Base-by-base conservation (phyloP, 2,113 vertebrate species). In the Abramis brama region DNA sequence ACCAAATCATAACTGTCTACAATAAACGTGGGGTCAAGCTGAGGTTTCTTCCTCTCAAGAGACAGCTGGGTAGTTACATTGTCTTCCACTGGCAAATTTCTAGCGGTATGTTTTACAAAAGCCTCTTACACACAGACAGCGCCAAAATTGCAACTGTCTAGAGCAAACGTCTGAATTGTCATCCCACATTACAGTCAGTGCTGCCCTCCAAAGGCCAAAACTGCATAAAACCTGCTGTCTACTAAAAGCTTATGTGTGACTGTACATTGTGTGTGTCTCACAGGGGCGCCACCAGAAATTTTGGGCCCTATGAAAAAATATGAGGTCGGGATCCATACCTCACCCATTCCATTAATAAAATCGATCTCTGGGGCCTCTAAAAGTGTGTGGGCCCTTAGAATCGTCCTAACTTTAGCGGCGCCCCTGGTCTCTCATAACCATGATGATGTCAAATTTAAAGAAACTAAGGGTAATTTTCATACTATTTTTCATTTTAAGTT, bases 161-260 rank as follows among this genome's bases (percentile, higher is more conserved):
- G 36, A 62, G 33, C 59, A 80, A 80, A 64, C 4, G 13, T 30
- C 17, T 21, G 43, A 60, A 39, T 21, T 33, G 59, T 47, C 19
- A 23, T 12, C 19, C 19, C 5, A 8, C 12, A 52, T 52, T 33
- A 47, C 76, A 66, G 70, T 25, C 85, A 52, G 39, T 76, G 85
- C 57, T 86, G 85, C 79, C 85, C 78, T 86, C 85, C 73, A 27
- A 33, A 55, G 85, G 79, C 27, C 21, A 36, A 25, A 50, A 6
- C 52, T 17, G 75, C 1, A 45, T 43, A 7, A 25, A 70, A 27
- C 55, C 83, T 9, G 47, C 6, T 17, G 71, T 47, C 12, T 15
- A 43, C n/a, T 17, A 17, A 2, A 15, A 17, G 0, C n/a, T n/a
- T n/a, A n/a, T n/a, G n/a, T n/a, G n/a, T n/a, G n/a, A 50, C 43